Evolutionary conservation across 2,888 invertebrate species (phyloP).

Genomic region (Notodonta dromedarius): DNA sequence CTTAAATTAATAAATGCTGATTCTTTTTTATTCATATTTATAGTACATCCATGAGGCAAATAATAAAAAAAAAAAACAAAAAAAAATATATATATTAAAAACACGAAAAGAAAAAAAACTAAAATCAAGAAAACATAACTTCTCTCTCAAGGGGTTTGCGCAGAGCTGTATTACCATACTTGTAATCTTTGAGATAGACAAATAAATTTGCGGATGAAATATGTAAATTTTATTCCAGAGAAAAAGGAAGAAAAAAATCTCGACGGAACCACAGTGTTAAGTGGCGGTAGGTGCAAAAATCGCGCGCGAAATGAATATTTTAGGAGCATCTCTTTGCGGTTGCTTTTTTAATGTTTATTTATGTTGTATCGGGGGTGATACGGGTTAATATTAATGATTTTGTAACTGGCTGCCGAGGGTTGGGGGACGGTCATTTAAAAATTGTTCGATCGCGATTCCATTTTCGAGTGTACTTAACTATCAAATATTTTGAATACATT

Average conservation of each 20-base stretch:
- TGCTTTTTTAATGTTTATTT: slow-evolving; percentile 47
- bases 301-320: slow-evolving; percentile 40
- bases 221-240: slow-evolving; percentile 44
- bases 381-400: slow-evolving; percentile 47
- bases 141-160: slow-evolving; percentile 29
- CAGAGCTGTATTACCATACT: slow-evolving; percentile 34
- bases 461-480: neutral
- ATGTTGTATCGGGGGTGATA: slow-evolving; percentile 43
- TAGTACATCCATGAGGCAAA: neutral
- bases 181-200: slow-evolving; percentile 39
- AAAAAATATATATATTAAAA: neutral
- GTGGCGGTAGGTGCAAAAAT: slow-evolving; percentile 41
- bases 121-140: slow-evolving; percentile 16
- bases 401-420: slow-evolving; percentile 22
- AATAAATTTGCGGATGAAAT: slow-evolving; percentile 45
- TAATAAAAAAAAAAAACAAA: too few species aligned
- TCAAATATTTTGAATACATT: too few species aligned
- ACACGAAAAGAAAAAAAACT: slow-evolving; percentile 6
- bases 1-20: too few species aligned
- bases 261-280: slow-evolving; percentile 21
- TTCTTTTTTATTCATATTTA: neutral
- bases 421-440: slow-evolving; percentile 15
- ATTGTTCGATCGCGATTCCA: slow-evolving; percentile 18
- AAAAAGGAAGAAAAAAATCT: slow-evolving; percentile 24
- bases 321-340: slow-evolving; percentile 38